Evolutionary conservation across 2,113 vertebrate genomes (phyloP), one percentile per base, ranked within the genome.

Genomic region (Acinonyx jubatus): DNA sequence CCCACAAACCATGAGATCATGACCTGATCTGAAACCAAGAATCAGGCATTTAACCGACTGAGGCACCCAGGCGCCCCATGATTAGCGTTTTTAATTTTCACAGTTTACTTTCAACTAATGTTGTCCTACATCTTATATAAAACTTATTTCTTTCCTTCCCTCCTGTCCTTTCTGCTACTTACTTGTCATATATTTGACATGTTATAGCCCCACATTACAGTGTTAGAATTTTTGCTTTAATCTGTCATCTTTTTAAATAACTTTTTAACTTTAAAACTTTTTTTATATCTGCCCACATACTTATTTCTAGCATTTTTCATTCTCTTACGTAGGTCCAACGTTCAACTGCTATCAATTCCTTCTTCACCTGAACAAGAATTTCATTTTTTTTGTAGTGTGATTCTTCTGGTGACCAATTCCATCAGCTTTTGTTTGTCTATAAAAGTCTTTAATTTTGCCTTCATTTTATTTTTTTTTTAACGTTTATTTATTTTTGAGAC

Each of bases 371-470:
- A 76, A 45, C 41, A 94, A 66, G 74, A 81, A n/a, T 19, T 31
- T 80, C 41, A 88, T 45, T 63, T 83, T 83, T 82, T 86, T 16
- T 4, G 45, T 66, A 48, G 7, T 48, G 19, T 81, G 15, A 29
- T 87, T 73, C 45, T 45, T 5, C 55, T 66, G 21, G 29, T 31
- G 41, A 92, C 38, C 33, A 7, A 66, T 12, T 81, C 55, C 38
- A 36, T 29, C 19, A 50, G 31, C 11, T 85, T 57, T 68, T 90
- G 27, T 83, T 38, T 84, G 23, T 90, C 11, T 82, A 23, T 68
- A 85, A 92, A 50, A 71, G 36, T 85, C 45, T 55, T 2, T 80
- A 93, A 81, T 96, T 87, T 94, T 78, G 76, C 63, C 36, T 84
- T 83, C 63, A 71, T 50, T 63, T 55, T 89, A 71, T 36, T 3